Evolutionary conservation across 2,888 invertebrate species (phyloP).

Genomic region (Deilephila porcellus): DNA sequence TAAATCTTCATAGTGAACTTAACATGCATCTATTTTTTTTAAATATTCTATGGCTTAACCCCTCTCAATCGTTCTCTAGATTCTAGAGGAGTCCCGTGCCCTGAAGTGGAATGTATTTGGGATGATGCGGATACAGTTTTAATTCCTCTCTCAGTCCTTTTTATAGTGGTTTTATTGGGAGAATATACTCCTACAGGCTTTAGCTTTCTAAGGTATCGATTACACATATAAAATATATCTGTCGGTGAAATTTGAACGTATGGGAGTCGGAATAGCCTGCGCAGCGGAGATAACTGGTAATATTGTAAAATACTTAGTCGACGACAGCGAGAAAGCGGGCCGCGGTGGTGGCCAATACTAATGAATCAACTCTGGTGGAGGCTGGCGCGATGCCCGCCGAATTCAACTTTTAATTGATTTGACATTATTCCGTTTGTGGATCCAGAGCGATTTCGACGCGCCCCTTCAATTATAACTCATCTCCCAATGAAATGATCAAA

Average conservation of each 20-base stretch:
- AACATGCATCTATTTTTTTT: too few relatives aligned
- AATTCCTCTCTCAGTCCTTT: too few relatives aligned
- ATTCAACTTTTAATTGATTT: slow-evolving; percentile 83
- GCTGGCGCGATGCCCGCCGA: slow-evolving; percentile 71
- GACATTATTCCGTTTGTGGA: slow-evolving; percentile 81
- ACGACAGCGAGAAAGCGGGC: slow-evolving; percentile 44
- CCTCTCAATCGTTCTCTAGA: too few relatives aligned
- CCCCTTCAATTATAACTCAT: slow-evolving; percentile 80
- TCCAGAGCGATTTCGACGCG: slow-evolving; percentile 67
- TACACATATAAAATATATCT: slow-evolving; percentile 40
- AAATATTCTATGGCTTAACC: too few relatives aligned
- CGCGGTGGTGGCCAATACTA: slow-evolving; percentile 64
- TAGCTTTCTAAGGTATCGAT: slow-evolving; percentile 4
- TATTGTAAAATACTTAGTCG: slow-evolving; percentile 54
- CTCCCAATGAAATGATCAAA: slow-evolving; percentile 78
- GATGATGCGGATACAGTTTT: too few relatives aligned
- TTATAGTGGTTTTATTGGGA: not conserved
- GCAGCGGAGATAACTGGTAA: slow-evolving; percentile 60
- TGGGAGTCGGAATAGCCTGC: slow-evolving; percentile 52
- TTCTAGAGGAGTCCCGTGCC: too few relatives aligned
- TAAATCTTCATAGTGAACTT: too few relatives aligned
- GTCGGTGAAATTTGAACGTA: slow-evolving; percentile 55
- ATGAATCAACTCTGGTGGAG: slow-evolving; percentile 73
- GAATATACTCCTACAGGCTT: not conserved
- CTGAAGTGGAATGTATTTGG: too few relatives aligned